phyloP scores from a whole-genome alignment of 2,113 vertebrate genomes.

The Choloepus hoffmanni region DNA sequence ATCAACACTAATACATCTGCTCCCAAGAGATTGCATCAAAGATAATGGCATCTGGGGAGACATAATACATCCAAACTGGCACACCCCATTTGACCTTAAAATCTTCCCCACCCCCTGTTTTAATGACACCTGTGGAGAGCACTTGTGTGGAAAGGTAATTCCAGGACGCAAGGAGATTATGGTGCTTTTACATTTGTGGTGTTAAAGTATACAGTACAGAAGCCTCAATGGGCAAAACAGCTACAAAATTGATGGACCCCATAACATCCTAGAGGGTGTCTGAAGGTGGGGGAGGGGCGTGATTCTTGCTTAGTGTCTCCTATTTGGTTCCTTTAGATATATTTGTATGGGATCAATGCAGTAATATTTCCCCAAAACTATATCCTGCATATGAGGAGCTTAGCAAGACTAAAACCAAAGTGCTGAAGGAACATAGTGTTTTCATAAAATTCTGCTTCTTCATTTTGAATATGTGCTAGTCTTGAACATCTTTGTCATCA shows the following conservation, averaged over 20 bases:
- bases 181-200: background rate
- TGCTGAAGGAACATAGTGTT: background rate
- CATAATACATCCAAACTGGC: no score
- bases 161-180: background rate
- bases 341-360: background rate
- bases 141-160: background rate
- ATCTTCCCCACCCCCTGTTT: background rate
- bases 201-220: background rate
- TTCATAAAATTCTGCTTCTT: background rate
- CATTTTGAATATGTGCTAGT: background rate
- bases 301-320: background rate
- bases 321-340: background rate
- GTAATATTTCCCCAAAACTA: background rate
- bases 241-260: background rate
- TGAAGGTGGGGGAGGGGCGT: background rate
- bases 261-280: background rate
- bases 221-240: background rate
- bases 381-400: background rate
- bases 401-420: background rate
- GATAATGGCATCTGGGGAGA: no score
- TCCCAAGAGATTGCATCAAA: no score
- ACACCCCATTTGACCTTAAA: background rate
- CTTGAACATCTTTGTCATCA: background rate
- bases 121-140: conserved; percentile 15
- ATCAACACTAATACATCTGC: no score